These are phyloP conservation scores for Calliphora vomitoria DNA, from an alignment of 2,888 invertebrate genomes.

Conservation along the genomic window DNA sequence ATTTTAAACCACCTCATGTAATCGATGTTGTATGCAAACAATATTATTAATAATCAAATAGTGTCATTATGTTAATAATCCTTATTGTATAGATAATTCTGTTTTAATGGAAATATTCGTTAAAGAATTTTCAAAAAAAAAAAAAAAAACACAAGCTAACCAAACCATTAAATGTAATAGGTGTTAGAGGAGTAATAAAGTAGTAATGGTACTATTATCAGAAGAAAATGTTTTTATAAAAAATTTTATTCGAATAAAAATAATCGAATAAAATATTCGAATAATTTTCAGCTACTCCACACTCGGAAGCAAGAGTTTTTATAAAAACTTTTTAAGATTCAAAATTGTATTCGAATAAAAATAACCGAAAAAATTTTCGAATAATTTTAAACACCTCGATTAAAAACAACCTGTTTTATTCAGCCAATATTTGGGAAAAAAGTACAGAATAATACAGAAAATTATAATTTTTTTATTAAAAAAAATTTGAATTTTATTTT, in stretches of 20 bases:
- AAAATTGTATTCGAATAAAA: too few relatives aligned
- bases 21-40: constrained; percentile 70
- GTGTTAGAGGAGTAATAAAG: neutral
- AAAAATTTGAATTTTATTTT: too few relatives aligned
- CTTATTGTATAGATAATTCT: constrained; percentile 20
- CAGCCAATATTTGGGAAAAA: too few relatives aligned
- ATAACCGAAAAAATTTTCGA: too few relatives aligned
- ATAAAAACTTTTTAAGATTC: too few relatives aligned
- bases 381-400: too few relatives aligned
- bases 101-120: constrained; percentile 19
- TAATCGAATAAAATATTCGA: too few relatives aligned
- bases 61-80: constrained; percentile 58
- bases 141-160: constrained; percentile 11
- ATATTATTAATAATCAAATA: constrained; percentile 31
- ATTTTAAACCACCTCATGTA: constrained; percentile 55
- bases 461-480: too few relatives aligned
- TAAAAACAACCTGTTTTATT: too few relatives aligned
- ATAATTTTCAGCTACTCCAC: too few relatives aligned
- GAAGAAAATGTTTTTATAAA: neutral
- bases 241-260: neutral
- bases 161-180: constrained; percentile 12
- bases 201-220: constrained; percentile 51
- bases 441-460: too few relatives aligned
- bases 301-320: too few relatives aligned
- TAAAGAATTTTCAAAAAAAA: neutral